Percentiles rank a stretch among this genome's conserved stretches.
Evolutionary conservation across 2,888 invertebrate genomes (phyloP).

Genomic region (Phortica magna): DNA sequence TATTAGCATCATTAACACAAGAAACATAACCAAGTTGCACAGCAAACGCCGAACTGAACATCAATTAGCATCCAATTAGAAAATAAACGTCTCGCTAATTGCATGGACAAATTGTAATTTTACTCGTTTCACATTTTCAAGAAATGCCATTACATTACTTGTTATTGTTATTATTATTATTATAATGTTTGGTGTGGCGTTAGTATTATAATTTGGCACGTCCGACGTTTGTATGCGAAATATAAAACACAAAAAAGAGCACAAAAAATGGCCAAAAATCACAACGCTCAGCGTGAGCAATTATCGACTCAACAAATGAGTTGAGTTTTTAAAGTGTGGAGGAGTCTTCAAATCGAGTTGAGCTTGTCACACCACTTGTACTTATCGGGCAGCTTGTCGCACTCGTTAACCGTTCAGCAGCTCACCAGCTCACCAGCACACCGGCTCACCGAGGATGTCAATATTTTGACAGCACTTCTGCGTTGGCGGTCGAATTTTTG

Average conservation of each 20-base stretch:
- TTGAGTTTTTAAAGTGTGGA: too few species aligned
- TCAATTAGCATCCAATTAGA: constrained; percentile 69
- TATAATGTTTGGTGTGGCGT: not conserved
- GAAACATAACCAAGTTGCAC: not conserved
- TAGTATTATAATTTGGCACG: not conserved
- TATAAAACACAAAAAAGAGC: not conserved
- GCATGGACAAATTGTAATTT: constrained; percentile 48
- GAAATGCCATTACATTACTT: too few species aligned
- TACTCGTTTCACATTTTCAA: not conserved
- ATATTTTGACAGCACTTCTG: constrained; percentile 62
- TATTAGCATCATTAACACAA: constrained; percentile 26
- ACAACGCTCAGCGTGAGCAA: too few species aligned
- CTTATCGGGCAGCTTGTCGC: constrained; percentile 39
- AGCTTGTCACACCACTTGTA: not conserved
- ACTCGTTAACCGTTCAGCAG: constrained; percentile 37
- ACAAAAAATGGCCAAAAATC: not conserved
- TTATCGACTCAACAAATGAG: too few species aligned
- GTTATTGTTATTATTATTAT: not conserved
- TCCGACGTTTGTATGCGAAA: not conserved
- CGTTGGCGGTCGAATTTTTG: constrained; percentile 23
- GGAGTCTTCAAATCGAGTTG: not conserved
- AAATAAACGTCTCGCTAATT: constrained; percentile 63
- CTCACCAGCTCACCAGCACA: constrained; percentile 52
- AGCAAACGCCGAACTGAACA: constrained; percentile 34
- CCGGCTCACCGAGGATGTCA: constrained; percentile 52